Conservation (phyloP, 2,113 vertebrate species). For the Trichomycterus rosablanca region DNA sequence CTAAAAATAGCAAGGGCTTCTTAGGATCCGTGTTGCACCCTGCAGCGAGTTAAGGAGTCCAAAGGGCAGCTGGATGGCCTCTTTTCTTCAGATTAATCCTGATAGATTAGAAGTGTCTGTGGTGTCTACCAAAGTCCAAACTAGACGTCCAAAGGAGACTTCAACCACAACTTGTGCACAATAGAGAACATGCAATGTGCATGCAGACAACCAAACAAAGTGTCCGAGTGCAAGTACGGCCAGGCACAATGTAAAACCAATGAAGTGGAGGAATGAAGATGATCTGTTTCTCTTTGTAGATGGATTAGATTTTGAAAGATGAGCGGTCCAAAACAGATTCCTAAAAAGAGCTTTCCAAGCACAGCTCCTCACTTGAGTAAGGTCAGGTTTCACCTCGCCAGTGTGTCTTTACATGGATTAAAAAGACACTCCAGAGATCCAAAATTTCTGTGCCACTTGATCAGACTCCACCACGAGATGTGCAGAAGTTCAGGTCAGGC, state of each 20-base stretch:
- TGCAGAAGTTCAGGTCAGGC: not conserved
- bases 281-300: not conserved
- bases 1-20: slow-evolving; percentile 65
- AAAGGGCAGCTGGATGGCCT: slow-evolving; percentile 35
- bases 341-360: not conserved
- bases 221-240: slow-evolving; percentile 47
- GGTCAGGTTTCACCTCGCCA: too few species aligned
- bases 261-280: slow-evolving; percentile 1
- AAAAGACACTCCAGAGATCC: not conserved
- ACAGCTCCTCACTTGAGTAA: not conserved
- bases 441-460: slow-evolving; percentile 1
- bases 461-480: slow-evolving; percentile 3
- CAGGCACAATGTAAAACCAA: slow-evolving; percentile 45
- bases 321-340: not conserved
- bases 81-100: slow-evolving; percentile 51
- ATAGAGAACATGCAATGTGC: slow-evolving; percentile 42
- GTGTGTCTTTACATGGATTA: too few species aligned
- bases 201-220: slow-evolving; percentile 48
- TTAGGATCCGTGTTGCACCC: slow-evolving; percentile 44
- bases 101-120: slow-evolving; percentile 3
- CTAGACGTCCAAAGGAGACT: not conserved
- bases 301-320: too few species aligned
- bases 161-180: not conserved
- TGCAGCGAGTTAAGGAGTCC: slow-evolving; percentile 38
- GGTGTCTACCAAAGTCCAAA: not conserved